A percentile compares a stretch with the other conserved stretches of the same genome.
phyloP scores from a whole-genome alignment of 2,113 vertebrate genomes.

The Elachura formosa region DNA sequence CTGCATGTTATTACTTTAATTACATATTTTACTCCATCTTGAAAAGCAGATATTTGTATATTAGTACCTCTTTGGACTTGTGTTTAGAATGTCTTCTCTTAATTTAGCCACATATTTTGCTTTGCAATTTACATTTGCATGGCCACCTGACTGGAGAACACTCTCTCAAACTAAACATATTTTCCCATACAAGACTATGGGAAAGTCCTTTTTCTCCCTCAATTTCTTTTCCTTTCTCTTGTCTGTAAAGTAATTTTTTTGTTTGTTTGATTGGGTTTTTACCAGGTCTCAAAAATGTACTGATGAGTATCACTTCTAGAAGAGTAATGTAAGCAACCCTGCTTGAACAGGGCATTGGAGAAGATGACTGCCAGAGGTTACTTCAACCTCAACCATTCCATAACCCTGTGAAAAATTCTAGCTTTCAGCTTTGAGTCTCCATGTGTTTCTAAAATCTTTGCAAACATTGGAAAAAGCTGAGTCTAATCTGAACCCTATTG shows the following conservation, averaged over 20 bases:
- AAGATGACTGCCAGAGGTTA: neutral
- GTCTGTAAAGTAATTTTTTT: neutral
- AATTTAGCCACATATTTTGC: neutral
- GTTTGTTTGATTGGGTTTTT: neutral
- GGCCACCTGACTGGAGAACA: neutral
- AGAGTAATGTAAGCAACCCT: neutral
- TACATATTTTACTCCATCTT: neutral
- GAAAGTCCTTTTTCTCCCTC: neutral
- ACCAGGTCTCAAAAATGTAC: neutral
- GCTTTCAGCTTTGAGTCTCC: neutral
- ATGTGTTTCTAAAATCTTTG: neutral
- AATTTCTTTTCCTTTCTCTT: neutral
- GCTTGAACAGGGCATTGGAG: neutral
- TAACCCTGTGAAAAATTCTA: neutral
- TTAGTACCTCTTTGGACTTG: neutral
- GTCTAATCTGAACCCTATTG: neutral
- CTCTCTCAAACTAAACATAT: neutral
- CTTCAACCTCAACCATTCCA: neutral
- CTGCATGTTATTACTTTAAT: slow-evolving; percentile 31
- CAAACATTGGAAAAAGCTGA: neutral
- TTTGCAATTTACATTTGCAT: neutral
- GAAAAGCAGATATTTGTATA: neutral
- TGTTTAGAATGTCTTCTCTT: neutral
- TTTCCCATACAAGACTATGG: neutral
- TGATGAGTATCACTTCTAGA: neutral